Conservation (phyloP, 2,113 vertebrate genomes). For the Rhagologus leucostigma region DNA sequence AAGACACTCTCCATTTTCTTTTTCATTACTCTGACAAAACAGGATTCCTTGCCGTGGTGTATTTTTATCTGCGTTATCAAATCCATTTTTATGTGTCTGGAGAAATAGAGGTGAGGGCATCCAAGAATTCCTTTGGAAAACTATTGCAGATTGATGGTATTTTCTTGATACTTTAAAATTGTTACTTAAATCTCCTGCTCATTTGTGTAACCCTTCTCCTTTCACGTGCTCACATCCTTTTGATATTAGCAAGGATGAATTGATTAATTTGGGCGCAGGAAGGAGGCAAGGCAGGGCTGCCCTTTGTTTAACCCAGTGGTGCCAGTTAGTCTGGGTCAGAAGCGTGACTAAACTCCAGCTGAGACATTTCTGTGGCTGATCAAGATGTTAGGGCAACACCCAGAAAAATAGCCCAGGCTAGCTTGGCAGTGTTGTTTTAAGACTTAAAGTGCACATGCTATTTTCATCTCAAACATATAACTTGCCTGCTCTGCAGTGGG, state of each 20-base stretch:
- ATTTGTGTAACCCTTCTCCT: neutral
- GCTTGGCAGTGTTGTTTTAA: slow-evolving; percentile 6
- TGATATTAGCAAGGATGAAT: slow-evolving; percentile 39
- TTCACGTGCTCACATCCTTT: slow-evolving; percentile 26
- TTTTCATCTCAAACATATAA: neutral
- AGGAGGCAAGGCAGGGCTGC: slow-evolving; percentile 53
- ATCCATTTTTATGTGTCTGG: neutral
- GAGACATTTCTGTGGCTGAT: slow-evolving; percentile 64
- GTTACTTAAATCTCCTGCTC: neutral
- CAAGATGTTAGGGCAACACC: slow-evolving; percentile 59
- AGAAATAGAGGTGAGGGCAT: neutral
- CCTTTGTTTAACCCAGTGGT: slow-evolving; percentile 67
- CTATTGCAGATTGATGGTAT: neutral
- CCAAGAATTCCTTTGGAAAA: neutral
- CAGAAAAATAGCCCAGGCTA: slow-evolving; percentile 34
- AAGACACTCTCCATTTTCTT: neutral
- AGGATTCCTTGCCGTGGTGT: neutral
- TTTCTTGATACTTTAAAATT: neutral
- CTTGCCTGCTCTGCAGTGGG: neutral
- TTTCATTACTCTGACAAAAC: neutral
- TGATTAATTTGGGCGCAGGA: slow-evolving; percentile 53
- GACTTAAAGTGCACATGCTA: neutral
- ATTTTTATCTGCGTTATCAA: neutral
- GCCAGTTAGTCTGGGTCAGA: slow-evolving; percentile 67
- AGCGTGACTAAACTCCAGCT: slow-evolving; percentile 65